Conservation (phyloP, 2,888 invertebrate genomes). For the Volucella inflata region DNA sequence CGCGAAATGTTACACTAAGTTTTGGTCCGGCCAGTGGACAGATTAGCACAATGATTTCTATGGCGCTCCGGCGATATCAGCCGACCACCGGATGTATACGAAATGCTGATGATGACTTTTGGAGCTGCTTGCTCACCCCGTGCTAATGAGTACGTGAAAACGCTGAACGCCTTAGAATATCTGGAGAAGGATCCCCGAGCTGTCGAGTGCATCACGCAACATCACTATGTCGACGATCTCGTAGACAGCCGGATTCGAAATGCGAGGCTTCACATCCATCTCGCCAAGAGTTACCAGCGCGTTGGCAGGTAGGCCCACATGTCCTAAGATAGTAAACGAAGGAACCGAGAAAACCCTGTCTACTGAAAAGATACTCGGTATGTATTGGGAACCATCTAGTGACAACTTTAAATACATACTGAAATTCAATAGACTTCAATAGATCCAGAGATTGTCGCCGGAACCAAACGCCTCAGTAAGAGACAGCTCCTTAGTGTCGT, state of each 20-base stretch:
- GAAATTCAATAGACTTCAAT: too few species aligned
- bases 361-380: background rate
- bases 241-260: background rate
- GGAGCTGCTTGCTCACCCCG: too few species aligned
- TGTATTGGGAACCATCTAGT: too few species aligned
- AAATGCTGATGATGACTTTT: too few species aligned
- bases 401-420: too few species aligned
- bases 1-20: conserved; percentile 77
- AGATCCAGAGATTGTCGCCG: too few species aligned
- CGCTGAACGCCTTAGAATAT: background rate
- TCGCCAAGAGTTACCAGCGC: background rate
- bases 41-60: conserved; percentile 78
- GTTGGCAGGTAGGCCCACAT: background rate
- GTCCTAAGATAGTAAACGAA: background rate
- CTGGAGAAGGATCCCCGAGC: conserved; percentile 27
- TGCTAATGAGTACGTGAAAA: too few species aligned
- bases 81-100: conserved; percentile 16
- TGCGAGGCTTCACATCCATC: background rate
- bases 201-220: conserved; percentile 25
- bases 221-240: conserved; percentile 55
- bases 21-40: conserved; percentile 70
- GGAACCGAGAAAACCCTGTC: background rate
- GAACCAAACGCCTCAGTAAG: too few species aligned
- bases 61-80: conserved; percentile 74
- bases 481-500: background rate